Percentiles rank a stretch among this genome's conserved stretches.
Evolutionary conservation across 2,113 vertebrate genomes (phyloP).

Genomic region (Astatotilapia flaviijosephi): DNA sequence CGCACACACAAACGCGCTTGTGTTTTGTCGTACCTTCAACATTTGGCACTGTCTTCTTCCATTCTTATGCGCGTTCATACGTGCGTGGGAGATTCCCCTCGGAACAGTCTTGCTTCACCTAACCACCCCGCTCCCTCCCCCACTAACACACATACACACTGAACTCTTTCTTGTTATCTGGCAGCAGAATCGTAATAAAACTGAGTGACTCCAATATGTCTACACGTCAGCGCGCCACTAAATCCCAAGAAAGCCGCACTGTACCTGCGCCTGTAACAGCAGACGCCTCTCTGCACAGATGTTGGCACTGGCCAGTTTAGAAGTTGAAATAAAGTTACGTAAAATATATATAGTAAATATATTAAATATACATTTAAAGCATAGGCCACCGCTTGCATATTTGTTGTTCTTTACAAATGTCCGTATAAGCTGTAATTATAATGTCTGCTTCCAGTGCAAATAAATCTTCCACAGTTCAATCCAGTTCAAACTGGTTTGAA

Average conservation of each 20-base stretch:
- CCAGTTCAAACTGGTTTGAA: background rate
- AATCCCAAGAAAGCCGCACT: background rate
- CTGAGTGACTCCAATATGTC: constrained; percentile 82
- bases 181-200: constrained; percentile 81
- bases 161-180: constrained; percentile 66
- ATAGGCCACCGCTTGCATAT: background rate
- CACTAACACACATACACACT: background rate
- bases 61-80: background rate
- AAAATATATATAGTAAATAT: background rate
- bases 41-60: background rate
- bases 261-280: background rate
- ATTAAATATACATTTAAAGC: background rate
- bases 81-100: background rate
- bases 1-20: background rate
- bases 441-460: background rate
- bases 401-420: background rate
- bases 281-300: background rate
- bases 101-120: background rate
- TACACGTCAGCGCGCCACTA: constrained; percentile 65
- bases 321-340: background rate
- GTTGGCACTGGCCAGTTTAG: background rate
- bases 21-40: background rate
- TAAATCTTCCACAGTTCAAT: background rate
- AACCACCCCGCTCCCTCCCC: background rate
- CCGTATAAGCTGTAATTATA: background rate